Conservation (phyloP, 1,140 invertebrate species). For the Camponotus floridanus region DNA sequence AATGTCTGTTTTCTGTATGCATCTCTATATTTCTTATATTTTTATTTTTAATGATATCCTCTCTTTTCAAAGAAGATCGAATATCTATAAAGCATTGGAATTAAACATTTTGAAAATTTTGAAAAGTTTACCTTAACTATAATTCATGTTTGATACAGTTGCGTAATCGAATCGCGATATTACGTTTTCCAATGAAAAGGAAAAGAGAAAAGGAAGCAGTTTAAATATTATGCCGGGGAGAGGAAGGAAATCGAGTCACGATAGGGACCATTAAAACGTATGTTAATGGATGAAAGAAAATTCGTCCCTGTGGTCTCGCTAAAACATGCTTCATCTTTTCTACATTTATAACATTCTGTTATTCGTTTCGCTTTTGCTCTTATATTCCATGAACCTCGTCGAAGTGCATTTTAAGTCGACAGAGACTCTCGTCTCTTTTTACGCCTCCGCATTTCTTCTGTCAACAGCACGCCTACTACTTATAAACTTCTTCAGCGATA, state of each 20-base stretch:
- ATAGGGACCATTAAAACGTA: constrained; percentile 20
- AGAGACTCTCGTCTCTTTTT: constrained; percentile 15
- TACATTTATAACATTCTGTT: constrained; percentile 10
- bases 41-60: background rate
- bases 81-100: background rate
- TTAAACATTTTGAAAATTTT: background rate
- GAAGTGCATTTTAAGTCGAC: background rate
- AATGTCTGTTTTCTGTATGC: background rate
- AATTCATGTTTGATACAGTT: no score
- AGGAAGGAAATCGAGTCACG: background rate
- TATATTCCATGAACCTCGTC: background rate
- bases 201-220: background rate
- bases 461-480: background rate
- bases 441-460: background rate
- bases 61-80: background rate
- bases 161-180: background rate
- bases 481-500: constrained; percentile 22
- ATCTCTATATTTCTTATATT: background rate
- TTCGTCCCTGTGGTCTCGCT: background rate
- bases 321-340: background rate
- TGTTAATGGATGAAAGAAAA: background rate
- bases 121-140: background rate
- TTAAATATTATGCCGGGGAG: background rate
- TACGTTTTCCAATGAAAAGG: background rate
- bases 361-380: background rate